These are phyloP conservation scores for Anagyrus pseudococci DNA, from an alignment of 2,888 invertebrate species.

Conservation along the genomic window DNA sequence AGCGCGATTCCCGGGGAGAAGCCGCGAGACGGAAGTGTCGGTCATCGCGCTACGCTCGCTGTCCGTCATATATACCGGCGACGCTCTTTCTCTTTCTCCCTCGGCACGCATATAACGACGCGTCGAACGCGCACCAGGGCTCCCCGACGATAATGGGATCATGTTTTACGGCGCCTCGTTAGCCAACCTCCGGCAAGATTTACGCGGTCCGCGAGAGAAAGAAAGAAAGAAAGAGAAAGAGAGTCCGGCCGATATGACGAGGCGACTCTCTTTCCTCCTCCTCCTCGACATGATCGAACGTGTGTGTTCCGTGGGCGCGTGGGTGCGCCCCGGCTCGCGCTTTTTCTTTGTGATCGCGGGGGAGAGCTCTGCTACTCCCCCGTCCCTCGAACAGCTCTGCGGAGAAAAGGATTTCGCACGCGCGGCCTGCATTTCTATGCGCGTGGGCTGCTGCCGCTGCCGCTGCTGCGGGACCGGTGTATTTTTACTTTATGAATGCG, in stretches of 20 bases:
- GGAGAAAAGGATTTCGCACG: not conserved
- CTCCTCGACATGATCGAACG: not conserved
- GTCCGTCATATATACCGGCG: too few species aligned
- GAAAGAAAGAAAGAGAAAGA: too few species aligned
- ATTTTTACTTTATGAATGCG: conserved; percentile 19
- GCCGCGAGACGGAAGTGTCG: conserved; percentile 32
- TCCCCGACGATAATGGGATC: conserved; percentile 56
- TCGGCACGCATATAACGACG: conserved; percentile 15
- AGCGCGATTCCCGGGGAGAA: too few species aligned
- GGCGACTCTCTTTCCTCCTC: conserved; percentile 22
- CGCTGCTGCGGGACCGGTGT: too few species aligned
- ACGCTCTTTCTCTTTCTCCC: not conserved
- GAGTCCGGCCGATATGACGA: conserved; percentile 34
- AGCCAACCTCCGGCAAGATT: conserved; percentile 49
- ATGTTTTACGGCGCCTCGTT: conserved; percentile 61
- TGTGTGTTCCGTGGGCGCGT: conserved; percentile 15
- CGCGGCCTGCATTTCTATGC: conserved; percentile 4
- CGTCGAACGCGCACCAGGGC: conserved; percentile 1
- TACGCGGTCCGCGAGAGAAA: conserved; percentile 47
- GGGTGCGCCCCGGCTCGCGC: not conserved
- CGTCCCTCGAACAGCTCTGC: not conserved
- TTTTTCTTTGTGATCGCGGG: conserved; percentile 7
- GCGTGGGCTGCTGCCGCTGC: conserved; percentile 24
- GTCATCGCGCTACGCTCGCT: too few species aligned
- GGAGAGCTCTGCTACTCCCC: too few species aligned